Evolutionary conservation across 35 echinoderm and acorn worm species (phyloP).

Genomic region (Apostichopus californicus): DNA sequence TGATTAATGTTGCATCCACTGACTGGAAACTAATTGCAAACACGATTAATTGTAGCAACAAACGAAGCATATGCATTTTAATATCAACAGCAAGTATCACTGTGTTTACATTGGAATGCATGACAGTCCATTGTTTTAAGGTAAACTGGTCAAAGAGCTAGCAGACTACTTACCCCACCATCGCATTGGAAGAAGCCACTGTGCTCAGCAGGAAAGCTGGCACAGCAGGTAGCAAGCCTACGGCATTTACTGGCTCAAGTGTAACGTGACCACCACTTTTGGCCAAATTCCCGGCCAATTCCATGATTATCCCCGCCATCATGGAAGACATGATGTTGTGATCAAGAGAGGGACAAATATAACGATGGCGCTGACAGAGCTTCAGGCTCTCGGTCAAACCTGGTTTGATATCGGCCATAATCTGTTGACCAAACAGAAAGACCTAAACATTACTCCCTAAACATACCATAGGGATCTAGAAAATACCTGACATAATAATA

Average conservation of each 20-base stretch:
- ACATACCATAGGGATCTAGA: no score
- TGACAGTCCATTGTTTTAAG: no score
- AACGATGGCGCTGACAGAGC: constrained; percentile 38
- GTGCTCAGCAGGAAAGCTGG: neutral
- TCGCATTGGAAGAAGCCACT: constrained; percentile 12
- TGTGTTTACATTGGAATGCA: no score
- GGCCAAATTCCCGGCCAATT: constrained; percentile 12
- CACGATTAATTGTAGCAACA: no score
- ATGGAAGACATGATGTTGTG: constrained; percentile 50
- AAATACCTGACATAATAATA: no score
- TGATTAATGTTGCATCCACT: no score
- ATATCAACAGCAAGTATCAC: no score
- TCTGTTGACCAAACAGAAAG: constrained; percentile 23
- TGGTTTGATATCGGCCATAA: constrained; percentile 24
- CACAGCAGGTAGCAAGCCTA: constrained; percentile 29
- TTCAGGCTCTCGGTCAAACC: constrained; percentile 50
- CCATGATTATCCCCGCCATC: constrained; percentile 44
- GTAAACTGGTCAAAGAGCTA: no score
- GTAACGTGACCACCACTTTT: constrained; percentile 1
- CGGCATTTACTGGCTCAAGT: neutral
- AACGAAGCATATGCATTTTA: no score
- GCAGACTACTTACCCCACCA: constrained; percentile 1
- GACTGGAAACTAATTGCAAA: no score
- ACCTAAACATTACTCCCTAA: neutral
- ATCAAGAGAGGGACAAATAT: constrained; percentile 15